Conservation (phyloP, 2,888 invertebrate genomes). For the Pammene fasciana region DNA sequence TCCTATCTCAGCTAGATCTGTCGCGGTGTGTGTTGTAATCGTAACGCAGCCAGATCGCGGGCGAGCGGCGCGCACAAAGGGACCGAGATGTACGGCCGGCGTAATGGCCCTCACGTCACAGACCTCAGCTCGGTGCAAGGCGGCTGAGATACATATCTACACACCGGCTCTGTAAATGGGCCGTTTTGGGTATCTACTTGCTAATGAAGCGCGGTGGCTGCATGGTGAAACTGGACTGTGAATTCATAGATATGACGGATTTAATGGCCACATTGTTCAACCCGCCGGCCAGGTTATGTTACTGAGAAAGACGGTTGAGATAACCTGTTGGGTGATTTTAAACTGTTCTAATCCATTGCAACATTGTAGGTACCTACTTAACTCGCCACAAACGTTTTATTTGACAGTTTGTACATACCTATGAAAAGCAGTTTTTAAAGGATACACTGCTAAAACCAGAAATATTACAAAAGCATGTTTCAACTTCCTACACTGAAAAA, state of each 20-base stretch:
- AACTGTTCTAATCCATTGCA: constrained; percentile 2
- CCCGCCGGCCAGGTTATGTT: constrained; percentile 64
- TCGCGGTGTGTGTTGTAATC: constrained; percentile 76
- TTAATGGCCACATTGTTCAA: constrained; percentile 67
- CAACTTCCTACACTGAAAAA: too few relatives aligned
- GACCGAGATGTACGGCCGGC: constrained; percentile 74
- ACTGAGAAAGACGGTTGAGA: constrained; percentile 48
- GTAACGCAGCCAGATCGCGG: constrained; percentile 72
- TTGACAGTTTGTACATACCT: neutral
- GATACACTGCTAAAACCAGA: neutral
- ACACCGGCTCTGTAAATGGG: constrained; percentile 78
- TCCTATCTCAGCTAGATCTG: constrained; percentile 77
- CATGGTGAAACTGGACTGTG: constrained; percentile 72
- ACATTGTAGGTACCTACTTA: neutral
- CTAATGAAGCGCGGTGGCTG: constrained; percentile 75
- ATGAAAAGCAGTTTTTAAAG: neutral
- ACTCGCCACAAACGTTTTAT: neutral
- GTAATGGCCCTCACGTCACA: constrained; percentile 79
- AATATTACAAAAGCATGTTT: too few relatives aligned
- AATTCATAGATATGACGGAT: constrained; percentile 73
- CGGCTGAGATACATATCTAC: constrained; percentile 79
- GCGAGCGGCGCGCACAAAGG: constrained; percentile 72
- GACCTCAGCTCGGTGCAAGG: constrained; percentile 66
- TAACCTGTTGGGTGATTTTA: constrained; percentile 30
- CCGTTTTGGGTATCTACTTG: constrained; percentile 81